A percentile compares a stretch with the other conserved stretches of the same genome.
These are phyloP conservation scores for Amaurobius ferox DNA, from an alignment of 2,888 invertebrate species.

Conservation along the genomic window DNA sequence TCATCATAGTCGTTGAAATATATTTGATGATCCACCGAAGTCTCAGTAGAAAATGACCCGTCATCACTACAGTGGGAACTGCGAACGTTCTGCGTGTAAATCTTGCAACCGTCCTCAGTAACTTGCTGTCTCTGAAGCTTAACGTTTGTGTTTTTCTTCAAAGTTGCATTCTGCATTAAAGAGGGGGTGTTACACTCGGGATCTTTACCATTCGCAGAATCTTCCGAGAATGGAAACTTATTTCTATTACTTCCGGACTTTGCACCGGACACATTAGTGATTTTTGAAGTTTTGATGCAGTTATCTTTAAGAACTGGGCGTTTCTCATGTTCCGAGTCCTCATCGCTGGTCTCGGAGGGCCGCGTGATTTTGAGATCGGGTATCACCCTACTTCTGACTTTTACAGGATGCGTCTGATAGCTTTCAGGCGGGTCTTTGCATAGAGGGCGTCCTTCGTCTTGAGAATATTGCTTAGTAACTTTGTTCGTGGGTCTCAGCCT, in stretches of 20 bases:
- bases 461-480: slow-evolving; percentile 58
- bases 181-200: neutral
- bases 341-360: slow-evolving; percentile 19
- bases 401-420: neutral
- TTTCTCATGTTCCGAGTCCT: neutral
- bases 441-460: slow-evolving; percentile 45
- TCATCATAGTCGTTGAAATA: slow-evolving; percentile 5
- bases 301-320: neutral
- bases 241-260: neutral
- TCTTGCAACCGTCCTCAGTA: neutral
- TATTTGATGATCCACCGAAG: slow-evolving; percentile 35
- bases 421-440: neutral
- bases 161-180: too few relatives aligned
- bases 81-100: slow-evolving; percentile 31
- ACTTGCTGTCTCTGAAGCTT: neutral
- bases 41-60: slow-evolving; percentile 36
- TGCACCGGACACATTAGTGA: slow-evolving; percentile 25
- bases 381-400: neutral
- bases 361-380: slow-evolving; percentile 46
- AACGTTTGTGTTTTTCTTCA: neutral
- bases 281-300: slow-evolving; percentile 48
- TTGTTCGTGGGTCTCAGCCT: neutral
- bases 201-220: neutral
- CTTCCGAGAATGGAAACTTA: neutral
- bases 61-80: neutral